phyloP scores from a whole-genome alignment of 2,113 vertebrate genomes.

The Cyrtonyx montezumae region DNA sequence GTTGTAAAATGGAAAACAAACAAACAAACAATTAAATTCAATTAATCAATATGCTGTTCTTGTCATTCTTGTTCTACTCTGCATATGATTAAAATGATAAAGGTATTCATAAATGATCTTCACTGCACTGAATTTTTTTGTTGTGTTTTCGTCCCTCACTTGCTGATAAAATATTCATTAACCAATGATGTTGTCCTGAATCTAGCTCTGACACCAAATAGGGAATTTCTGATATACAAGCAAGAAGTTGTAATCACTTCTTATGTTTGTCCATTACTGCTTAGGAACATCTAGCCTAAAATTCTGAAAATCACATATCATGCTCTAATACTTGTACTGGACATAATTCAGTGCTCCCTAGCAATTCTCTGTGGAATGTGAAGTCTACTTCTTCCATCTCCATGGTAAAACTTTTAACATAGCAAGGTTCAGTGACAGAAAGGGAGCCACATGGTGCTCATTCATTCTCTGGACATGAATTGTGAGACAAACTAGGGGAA shows the following conservation, averaged over 20 bases:
- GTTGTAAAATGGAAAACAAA: not conserved
- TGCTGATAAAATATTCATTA: not conserved
- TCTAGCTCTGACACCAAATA: not conserved
- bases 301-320: not conserved
- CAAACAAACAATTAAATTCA: not conserved
- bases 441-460: not conserved
- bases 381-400: not conserved
- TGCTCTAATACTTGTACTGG: not conserved
- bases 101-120: not conserved
- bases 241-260: not conserved
- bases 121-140: not conserved
- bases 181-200: not conserved
- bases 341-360: not conserved
- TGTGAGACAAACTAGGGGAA: not conserved
- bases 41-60: not conserved
- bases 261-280: not conserved
- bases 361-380: not conserved
- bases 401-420: not conserved
- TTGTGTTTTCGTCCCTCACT: not conserved
- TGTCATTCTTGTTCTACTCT: not conserved
- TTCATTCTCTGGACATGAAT: not conserved
- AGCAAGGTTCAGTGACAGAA: not conserved
- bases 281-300: not conserved
- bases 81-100: not conserved
- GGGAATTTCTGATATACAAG: not conserved